Conservation (phyloP, 2,113 vertebrate genomes). For the Gambusia holbrooki region DNA sequence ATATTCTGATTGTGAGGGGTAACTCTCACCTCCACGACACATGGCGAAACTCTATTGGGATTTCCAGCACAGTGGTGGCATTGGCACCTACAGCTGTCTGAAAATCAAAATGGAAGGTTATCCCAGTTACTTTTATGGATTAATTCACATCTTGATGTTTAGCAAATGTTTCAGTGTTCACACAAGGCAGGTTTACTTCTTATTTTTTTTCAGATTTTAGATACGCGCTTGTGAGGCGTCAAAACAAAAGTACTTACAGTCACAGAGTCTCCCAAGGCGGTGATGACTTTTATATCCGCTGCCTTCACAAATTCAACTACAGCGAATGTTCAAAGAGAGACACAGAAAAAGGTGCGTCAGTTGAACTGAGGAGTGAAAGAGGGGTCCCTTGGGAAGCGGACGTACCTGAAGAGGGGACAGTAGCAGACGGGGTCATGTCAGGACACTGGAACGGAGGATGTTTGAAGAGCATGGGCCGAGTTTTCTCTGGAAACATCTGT, state of each 20-base stretch:
- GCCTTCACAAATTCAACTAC: conserved; percentile 88
- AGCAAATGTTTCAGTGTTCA: not conserved
- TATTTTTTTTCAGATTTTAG: too few species aligned
- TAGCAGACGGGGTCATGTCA: conserved; percentile 80
- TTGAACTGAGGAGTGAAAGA: not conserved
- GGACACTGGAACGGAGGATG: conserved; percentile 76
- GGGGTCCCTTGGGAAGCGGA: not conserved
- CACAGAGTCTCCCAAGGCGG: conserved; percentile 91
- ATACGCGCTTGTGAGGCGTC: not conserved
- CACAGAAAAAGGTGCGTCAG: not conserved
- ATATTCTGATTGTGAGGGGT: not conserved
- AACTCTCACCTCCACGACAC: conserved; percentile 81
- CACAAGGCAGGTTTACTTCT: too few species aligned
- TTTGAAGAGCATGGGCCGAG: conserved; percentile 66
- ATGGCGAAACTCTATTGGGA: conserved; percentile 81
- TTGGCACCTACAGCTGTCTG: conserved; percentile 83
- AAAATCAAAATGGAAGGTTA: conserved; percentile 1
- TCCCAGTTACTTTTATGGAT: not conserved
- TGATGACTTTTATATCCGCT: conserved; percentile 89
- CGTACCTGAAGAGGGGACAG: conserved; percentile 80
- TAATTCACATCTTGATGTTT: not conserved
- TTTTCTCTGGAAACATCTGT: conserved; percentile 81
- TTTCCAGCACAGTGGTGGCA: conserved; percentile 79
- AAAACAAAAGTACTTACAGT: conserved; percentile 81
- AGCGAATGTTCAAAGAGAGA: not conserved